phyloP scores from a whole-genome alignment of 2,113 vertebrate species.

The Pogonocichla stellata region DNA sequence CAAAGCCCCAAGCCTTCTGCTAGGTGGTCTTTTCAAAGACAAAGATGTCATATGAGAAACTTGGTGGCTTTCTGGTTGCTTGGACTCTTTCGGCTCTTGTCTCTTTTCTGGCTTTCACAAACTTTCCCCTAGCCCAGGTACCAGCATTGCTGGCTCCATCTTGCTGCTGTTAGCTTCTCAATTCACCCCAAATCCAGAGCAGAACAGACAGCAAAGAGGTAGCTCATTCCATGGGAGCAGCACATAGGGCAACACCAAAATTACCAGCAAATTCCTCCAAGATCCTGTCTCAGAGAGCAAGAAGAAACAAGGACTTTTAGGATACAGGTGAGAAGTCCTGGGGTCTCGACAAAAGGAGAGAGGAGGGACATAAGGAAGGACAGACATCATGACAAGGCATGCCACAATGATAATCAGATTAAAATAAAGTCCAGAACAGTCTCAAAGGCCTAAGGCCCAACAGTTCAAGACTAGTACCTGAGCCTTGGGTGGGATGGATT shows the following conservation, averaged over 20 bases:
- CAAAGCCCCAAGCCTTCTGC: neutral
- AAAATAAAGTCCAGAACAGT: neutral
- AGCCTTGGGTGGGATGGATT: neutral
- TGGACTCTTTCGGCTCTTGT: neutral
- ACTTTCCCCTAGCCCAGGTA: neutral
- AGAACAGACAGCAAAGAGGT: neutral
- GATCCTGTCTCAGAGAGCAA: neutral
- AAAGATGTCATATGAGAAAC: neutral
- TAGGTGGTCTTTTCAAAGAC: neutral
- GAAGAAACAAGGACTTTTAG: neutral
- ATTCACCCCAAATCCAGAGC: neutral
- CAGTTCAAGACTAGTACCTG: neutral
- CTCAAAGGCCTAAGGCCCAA: neutral
- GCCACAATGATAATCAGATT: neutral
- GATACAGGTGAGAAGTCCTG: neutral
- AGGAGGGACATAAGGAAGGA: neutral
- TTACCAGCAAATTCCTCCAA: neutral
- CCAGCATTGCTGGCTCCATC: neutral
- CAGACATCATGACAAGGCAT: neutral
- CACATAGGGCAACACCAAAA: neutral
- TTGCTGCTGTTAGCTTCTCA: fast-evolving
- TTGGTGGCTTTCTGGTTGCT: neutral
- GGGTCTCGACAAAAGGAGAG: neutral
- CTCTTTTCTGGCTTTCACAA: neutral
- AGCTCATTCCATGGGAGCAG: fast-evolving